These are phyloP conservation scores for Uloborus diversus DNA, from an alignment of 1,140 invertebrate genomes.

Conservation along the genomic window DNA sequence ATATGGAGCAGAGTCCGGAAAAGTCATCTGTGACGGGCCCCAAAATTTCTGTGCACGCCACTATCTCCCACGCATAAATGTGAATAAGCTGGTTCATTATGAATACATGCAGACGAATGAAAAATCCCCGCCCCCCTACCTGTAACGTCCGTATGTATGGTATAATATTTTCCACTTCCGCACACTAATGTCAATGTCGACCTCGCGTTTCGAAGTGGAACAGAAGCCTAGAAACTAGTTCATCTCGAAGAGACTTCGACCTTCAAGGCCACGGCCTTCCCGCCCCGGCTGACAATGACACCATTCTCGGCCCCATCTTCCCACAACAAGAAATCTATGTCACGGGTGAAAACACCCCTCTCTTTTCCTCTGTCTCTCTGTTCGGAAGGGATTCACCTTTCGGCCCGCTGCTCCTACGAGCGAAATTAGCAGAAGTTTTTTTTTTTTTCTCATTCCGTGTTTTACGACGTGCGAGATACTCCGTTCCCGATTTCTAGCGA, in stretches of 20 bases:
- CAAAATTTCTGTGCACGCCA: too few species aligned
- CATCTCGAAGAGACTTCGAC: not conserved
- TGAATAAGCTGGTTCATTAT: too few species aligned
- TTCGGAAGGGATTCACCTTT: not conserved
- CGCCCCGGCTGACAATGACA: slow-evolving; percentile 46
- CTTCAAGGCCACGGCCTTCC: slow-evolving; percentile 46
- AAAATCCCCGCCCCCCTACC: too few species aligned
- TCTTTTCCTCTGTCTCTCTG: not conserved
- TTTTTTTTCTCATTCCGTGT: not conserved
- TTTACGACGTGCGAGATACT: too few species aligned
- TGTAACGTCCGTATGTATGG: too few species aligned
- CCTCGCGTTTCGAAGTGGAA: not conserved
- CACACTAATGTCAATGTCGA: not conserved
- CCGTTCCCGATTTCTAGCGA: too few species aligned
- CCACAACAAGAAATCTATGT: slow-evolving; percentile 34
- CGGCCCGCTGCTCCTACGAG: not conserved
- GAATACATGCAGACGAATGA: too few species aligned
- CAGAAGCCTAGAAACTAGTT: not conserved
- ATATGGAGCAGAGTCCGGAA: too few species aligned
- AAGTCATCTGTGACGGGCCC: too few species aligned
- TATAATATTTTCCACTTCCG: slow-evolving; percentile 5
- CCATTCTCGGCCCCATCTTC: slow-evolving; percentile 32
- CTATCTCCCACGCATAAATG: too few species aligned
- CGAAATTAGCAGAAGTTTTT: not conserved
- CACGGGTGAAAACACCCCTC: slow-evolving; percentile 12